Base-by-base conservation (phyloP, 2,113 vertebrate genomes). In the Girardinichthys multiradiatus region DNA sequence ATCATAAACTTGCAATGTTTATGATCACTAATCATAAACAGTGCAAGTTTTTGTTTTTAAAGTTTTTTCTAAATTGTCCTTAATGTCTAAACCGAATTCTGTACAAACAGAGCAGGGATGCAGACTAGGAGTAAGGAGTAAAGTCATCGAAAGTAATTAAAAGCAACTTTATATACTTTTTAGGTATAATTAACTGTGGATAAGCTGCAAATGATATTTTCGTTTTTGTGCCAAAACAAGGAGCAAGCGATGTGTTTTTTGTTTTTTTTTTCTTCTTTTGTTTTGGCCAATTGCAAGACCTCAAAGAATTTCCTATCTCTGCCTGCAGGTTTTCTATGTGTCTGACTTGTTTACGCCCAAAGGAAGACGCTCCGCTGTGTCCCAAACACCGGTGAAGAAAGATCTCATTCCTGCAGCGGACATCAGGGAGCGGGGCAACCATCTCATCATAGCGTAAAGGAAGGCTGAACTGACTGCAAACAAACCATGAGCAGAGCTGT, bases 341-440 rank as follows among this genome's bases (percentile, higher is more conserved):
- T 94, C 93, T 2, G 90, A 94, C 76, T 79, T 94, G 79, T 93
- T 94, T 67, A 90, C 82, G 59, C 64, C 80, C 66, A 93, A 87
- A 84, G 90, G 87, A 21, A 84, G 93, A 68, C 86, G 88, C 8
- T 85, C 84, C 1, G 65, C 63, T 4, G 24, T 86, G 0, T 62
- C 70, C 2, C 70, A 85, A 1, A 76, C 87, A 4, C 87, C 88
- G 1, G 86, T 92, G 64, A 93, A 89, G 83, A 93, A 90, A 79
- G 92, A 94, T 1, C 87, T 91, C 2, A 68, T 91, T n/a, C 89
- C 91, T 1, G 21, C 84, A 0, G 83, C 73, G 19, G 93, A 94
- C 87, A 85, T 90, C 74, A 86, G 90, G 74, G 89, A 93, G 35
- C 80, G 92, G 17, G 90, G 86, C 82, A 93, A 88, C 71, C 93